Evolutionary conservation across 1,140 invertebrate genomes (phyloP).

Genomic region (Psix sp.): DNA sequence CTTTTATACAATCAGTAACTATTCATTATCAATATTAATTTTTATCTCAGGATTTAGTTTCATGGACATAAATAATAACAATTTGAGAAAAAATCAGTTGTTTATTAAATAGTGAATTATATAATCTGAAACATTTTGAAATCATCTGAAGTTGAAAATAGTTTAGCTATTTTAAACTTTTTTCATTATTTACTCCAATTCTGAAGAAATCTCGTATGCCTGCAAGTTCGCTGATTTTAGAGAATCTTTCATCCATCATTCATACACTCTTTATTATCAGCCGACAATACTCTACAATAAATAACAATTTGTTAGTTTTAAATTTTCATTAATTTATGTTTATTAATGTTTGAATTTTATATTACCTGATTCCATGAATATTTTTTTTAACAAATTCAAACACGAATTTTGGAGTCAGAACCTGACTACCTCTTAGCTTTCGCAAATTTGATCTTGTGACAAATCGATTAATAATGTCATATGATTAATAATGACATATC

Average conservation of each 20-base stretch:
- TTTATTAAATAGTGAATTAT: too few relatives aligned
- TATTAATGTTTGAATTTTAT: background rate
- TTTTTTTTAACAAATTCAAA: constrained; percentile 2
- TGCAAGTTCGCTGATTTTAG: background rate
- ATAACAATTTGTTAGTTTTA: background rate
- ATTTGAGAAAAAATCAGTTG: too few relatives aligned
- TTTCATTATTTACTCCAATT: background rate
- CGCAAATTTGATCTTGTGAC: constrained; percentile 38
- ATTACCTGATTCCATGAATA: constrained; percentile 7
- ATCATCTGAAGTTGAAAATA: background rate
- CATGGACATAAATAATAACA: too few relatives aligned
- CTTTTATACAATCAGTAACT: too few relatives aligned
- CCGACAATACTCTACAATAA: constrained; percentile 5
- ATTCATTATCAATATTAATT: too few relatives aligned
- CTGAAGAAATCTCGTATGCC: background rate
- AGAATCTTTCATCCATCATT: background rate
- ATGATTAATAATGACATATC: constrained; percentile 53
- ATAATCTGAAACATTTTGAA: background rate
- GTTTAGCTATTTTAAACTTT: constrained; percentile 5
- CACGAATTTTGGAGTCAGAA: constrained; percentile 18
- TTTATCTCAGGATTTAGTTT: too few relatives aligned
- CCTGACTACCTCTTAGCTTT: constrained; percentile 20
- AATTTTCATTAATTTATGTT: background rate
- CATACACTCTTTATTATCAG: background rate
- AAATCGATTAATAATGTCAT: constrained; percentile 31